Percentiles rank a stretch among this genome's conserved stretches.
These are phyloP conservation scores for Corydoras sp. DNA, from an alignment of 2,113 vertebrate species.

Conservation along the genomic window DNA sequence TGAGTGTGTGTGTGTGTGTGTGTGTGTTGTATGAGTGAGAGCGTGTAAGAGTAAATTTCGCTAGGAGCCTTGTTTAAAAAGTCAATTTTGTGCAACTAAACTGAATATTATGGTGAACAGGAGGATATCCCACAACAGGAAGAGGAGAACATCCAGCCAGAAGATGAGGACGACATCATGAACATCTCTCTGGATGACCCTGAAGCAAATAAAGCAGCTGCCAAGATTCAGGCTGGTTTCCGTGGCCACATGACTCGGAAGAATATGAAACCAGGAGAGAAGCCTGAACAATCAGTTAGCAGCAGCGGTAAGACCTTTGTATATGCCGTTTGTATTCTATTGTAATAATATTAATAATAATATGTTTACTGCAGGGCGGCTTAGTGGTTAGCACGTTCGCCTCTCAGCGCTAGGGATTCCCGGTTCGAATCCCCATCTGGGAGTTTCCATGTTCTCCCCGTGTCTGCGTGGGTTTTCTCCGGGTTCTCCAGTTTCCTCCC, in stretches of 20 bases:
- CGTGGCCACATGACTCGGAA: slow-evolving; percentile 97
- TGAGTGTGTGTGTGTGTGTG: neutral
- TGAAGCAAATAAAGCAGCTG: slow-evolving; percentile 88
- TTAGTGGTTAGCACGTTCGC: no score
- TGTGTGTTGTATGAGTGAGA: no score
- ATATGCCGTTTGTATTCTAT: no score
- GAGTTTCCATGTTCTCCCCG: no score
- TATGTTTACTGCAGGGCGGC: no score
- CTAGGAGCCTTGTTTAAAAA: neutral
- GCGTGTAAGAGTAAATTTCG: no score
- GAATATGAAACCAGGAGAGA: slow-evolving; percentile 93
- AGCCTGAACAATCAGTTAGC: slow-evolving; percentile 81
- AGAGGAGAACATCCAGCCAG: no score
- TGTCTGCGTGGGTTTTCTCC: no score
- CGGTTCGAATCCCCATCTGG: no score
- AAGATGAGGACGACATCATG: slow-evolving; percentile 15
- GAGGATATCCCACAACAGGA: neutral
- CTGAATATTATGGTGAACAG: neutral
- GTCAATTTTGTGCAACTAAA: neutral
- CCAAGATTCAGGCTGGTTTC: slow-evolving; percentile 98
- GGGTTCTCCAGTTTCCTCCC: no score
- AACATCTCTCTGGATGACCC: slow-evolving; percentile 96
- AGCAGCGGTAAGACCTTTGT: slow-evolving; percentile 66
- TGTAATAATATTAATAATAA: no score
- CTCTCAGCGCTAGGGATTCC: no score